Base-by-base conservation (phyloP, 2,797 vertebrate species). In the Menidia menidia region DNA sequence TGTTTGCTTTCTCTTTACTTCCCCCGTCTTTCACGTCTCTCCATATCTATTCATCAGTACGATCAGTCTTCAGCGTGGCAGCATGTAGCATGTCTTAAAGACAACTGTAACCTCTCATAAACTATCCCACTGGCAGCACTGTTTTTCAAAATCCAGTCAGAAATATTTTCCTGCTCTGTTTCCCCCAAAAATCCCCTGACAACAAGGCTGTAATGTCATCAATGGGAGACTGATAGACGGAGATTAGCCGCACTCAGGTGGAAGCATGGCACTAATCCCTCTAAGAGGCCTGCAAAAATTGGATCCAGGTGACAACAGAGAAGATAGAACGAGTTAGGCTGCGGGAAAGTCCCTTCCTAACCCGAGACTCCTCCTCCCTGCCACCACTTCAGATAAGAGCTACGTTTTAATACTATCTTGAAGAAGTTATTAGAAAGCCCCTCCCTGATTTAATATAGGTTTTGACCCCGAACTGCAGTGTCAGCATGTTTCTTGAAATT, bases 271-370 rank as follows among this genome's bases (percentile, higher is more conserved):
- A 65, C 64, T 87, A 88, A 85, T 76, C 82, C 59, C 18, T 11
- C 59, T 80, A 80, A 82, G 73, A 81, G 64, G 59, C 67, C 81
- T 84, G 69, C 73, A 82, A 62, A 78, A 56, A 44, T 31, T 68
- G 59, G 60, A 63, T 75, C 42, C 55, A 65, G 48, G 68, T 62
- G 83, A 84, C 74, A 78, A 80, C 39, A 62, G 79, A 72, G 55
- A 61, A 69, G 56, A 63, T 19, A 33, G 64, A 67, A 55, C 51
- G 66, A 63, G 58, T 67, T 25, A 25, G 43, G 58, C 54, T 35
- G 48, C 6, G 35, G 85, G 88, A 87, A 84, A 86, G 75, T 88
- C 86, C 88, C 84, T 70, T 61, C 44, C 59, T 77, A 73, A 75
- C 82, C 56, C 55, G 32, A 73, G 52, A 33, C 47, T 19, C 30